Evolutionary conservation across 2,888 invertebrate species (phyloP).

Genomic region (Biston betularia): DNA sequence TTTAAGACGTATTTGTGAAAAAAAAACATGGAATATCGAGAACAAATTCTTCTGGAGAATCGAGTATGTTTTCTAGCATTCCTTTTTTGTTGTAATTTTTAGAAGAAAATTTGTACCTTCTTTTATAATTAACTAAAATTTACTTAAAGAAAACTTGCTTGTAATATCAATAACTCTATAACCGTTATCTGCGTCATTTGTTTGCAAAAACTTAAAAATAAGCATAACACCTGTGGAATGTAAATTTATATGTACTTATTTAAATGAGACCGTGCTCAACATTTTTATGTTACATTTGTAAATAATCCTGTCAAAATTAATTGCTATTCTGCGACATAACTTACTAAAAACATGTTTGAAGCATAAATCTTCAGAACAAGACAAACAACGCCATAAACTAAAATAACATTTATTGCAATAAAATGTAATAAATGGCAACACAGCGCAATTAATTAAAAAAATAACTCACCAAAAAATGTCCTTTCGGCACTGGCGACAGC

Average conservation of each 20-base stretch:
- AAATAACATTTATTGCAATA: constrained; percentile 24
- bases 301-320: constrained; percentile 28
- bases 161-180: too few species aligned
- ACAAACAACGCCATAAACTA: constrained; percentile 30
- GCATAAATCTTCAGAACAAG: constrained; percentile 24
- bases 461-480: constrained; percentile 56
- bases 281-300: constrained; percentile 17
- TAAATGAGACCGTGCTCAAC: constrained; percentile 18
- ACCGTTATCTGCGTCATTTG: neutral
- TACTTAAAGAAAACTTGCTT: too few species aligned
- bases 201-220: constrained; percentile 1
- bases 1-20: too few species aligned
- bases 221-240: constrained; percentile 19
- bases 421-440: constrained; percentile 30
- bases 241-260: constrained; percentile 10
- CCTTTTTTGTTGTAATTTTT: too few species aligned
- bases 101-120: too few species aligned
- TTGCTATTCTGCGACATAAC: constrained; percentile 18
- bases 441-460: constrained; percentile 27
- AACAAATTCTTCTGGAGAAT: too few species aligned
- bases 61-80: too few species aligned
- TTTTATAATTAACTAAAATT: too few species aligned
- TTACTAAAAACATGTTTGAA: constrained; percentile 26
- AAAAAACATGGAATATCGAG: too few species aligned
- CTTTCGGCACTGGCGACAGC: constrained; percentile 58